Conservation (phyloP, 2,888 invertebrate genomes). For the Penaeus monodon region DNA sequence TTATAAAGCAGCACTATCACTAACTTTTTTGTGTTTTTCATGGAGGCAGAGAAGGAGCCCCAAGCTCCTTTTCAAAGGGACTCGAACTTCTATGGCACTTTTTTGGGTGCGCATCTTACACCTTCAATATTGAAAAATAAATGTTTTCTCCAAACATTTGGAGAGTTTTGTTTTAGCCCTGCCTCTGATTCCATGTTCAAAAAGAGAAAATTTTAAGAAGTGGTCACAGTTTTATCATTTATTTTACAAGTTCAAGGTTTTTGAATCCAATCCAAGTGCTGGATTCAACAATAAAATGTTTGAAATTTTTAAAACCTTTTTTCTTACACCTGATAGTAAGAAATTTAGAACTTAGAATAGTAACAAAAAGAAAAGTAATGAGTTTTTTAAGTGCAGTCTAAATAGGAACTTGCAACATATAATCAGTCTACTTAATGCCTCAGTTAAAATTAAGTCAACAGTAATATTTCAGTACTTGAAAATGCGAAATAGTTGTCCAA, state of each 20-base stretch:
- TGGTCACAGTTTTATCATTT: conserved; percentile 42
- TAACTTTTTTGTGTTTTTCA: conserved; percentile 25
- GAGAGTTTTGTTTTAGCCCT: conserved; percentile 22
- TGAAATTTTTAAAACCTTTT: conserved; percentile 11
- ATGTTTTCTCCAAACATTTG: conserved; percentile 1
- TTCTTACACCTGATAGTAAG: neutral
- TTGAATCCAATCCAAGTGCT: conserved; percentile 44
- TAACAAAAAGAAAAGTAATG: neutral
- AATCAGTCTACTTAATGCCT: too few species aligned
- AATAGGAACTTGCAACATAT: too few species aligned
- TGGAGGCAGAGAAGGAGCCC: conserved; percentile 43
- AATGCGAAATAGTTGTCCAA: too few species aligned
- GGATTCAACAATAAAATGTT: conserved; percentile 54
- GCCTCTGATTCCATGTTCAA: conserved; percentile 43
- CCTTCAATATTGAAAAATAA: conserved; percentile 5
- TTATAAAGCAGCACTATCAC: conserved; percentile 60
- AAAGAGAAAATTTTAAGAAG: conserved; percentile 31
- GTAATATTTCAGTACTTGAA: too few species aligned
- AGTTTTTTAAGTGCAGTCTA: too few species aligned
- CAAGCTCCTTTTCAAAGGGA: neutral
- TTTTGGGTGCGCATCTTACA: conserved; percentile 20
- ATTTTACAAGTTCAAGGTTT: conserved; percentile 38
- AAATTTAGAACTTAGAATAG: neutral
- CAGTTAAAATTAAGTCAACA: too few species aligned
- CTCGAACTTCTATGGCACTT: conserved; percentile 1